Base-by-base conservation (phyloP, 2,113 vertebrate genomes). In the Clupea harengus region DNA sequence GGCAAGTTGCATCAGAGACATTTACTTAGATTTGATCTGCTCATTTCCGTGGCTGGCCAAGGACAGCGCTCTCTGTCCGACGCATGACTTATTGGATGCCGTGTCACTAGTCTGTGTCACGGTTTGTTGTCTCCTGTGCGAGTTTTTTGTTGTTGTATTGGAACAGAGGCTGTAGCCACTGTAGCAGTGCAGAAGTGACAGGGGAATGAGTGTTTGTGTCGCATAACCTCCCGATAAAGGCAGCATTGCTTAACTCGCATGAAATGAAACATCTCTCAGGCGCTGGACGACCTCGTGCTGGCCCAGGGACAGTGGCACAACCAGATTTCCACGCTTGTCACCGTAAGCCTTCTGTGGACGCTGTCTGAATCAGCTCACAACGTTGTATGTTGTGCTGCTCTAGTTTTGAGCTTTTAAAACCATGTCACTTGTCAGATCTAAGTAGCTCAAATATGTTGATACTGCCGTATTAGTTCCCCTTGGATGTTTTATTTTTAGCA, bases 161-260 rank as follows among this genome's bases (percentile, higher is more conserved):
- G 52, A 18, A 18, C 17, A 4, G 13, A 18, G 20, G 64, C 25
- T 32, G 64, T 28, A 72, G 7, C 25, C 25, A 28, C 64, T 32
- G 28, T 25, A 72, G 11, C 64, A 72, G 67, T 45, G 83, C 44
- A 75, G 44, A 82, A 82, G 54, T 39, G 45, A 85, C 32, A 4
- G 28, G 22, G n/a, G 7, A 15, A 28, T 47, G 25, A 18, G n/a
- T 64, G 46, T 25, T n/a, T 32, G 64, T 72, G 64, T 28, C 64
- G 15, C 28, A 32, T 3, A 13, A 10, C 11, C 64, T 15, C 5
- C 25, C 17, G 32, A 39, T 32, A 84, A 47, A 28, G 72, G 3
- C 13, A 18, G 45, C 49, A 52, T 82, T 10, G 87, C 72, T 60
- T 85, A 83, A 86, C 64, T 83, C 44, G 81, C 89, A 85, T 88